phyloP scores from a whole-genome alignment of 2,113 vertebrate genomes.

The Aythya baeri region DNA sequence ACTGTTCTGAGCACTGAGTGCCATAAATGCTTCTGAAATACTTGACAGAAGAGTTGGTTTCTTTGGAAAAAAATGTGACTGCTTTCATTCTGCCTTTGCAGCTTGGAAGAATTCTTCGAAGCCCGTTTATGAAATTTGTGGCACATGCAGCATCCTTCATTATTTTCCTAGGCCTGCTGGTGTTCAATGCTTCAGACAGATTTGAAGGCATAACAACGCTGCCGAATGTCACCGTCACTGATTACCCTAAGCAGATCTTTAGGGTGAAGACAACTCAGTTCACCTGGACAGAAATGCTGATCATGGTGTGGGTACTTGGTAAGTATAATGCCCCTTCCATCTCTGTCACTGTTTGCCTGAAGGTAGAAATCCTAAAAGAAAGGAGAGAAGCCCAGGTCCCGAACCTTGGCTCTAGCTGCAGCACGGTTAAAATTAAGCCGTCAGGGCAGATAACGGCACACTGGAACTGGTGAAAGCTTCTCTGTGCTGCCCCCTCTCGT shows the following conservation, averaged over 20 bases:
- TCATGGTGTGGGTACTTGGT: slow-evolving; percentile 92
- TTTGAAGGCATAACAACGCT: slow-evolving; percentile 86
- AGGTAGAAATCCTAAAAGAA: neutral
- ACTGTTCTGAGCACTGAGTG: neutral
- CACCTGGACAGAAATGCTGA: slow-evolving; percentile 91
- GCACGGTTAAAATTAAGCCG: neutral
- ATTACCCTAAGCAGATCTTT: slow-evolving; percentile 90
- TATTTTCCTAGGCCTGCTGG: slow-evolving; percentile 89
- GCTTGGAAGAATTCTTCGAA: slow-evolving; percentile 87
- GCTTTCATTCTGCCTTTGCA: slow-evolving; percentile 59
- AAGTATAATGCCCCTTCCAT: slow-evolving; percentile 56
- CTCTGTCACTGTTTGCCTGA: neutral
- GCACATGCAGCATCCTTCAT: slow-evolving; percentile 91
- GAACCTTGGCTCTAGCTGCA: neutral
- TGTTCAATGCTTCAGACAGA: slow-evolving; percentile 90
- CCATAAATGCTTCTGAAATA: neutral
- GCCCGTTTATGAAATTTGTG: slow-evolving; percentile 93
- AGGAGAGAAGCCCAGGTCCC: neutral
- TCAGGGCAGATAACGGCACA: neutral
- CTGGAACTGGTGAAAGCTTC: neutral
- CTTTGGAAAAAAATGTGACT: neutral
- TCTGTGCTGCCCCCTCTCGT: neutral
- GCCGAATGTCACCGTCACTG: slow-evolving; percentile 86
- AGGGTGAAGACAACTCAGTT: slow-evolving; percentile 90
- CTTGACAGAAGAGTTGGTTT: neutral